phyloP scores from a whole-genome alignment of 2,113 vertebrate genomes.

The Mus pahari region DNA sequence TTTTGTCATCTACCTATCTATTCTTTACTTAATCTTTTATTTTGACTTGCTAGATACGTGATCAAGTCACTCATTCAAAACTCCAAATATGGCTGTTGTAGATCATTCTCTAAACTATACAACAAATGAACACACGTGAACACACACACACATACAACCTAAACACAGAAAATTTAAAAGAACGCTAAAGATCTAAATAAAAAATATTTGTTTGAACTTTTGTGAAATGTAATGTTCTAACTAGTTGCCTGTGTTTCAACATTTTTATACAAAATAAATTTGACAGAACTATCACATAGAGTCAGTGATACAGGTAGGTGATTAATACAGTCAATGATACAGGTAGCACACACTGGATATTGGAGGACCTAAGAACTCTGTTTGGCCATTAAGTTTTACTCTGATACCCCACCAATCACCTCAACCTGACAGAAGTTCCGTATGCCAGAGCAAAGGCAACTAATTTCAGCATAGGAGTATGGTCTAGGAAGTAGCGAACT shows the following conservation, averaged over 20 bases:
- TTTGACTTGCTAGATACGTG: not conserved
- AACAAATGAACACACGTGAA: not conserved
- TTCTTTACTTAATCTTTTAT: not conserved
- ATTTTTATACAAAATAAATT: not conserved
- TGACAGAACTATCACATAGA: not conserved
- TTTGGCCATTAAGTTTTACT: not conserved
- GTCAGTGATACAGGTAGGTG: not conserved
- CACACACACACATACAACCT: not conserved
- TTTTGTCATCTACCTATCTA: not conserved
- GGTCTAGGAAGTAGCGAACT: constrained; percentile 37
- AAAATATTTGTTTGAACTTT: constrained; percentile 22
- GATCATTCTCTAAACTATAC: not conserved
- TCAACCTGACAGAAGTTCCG: not conserved
- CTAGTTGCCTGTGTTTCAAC: not conserved
- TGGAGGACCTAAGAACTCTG: not conserved
- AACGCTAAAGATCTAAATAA: not conserved
- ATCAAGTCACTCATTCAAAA: not conserved
- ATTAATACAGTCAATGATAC: not conserved
- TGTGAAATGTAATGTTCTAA: not conserved
- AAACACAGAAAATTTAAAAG: not conserved
- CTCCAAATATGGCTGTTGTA: not conserved
- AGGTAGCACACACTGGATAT: not conserved
- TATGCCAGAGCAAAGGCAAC: not conserved
- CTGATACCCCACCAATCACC: not conserved
- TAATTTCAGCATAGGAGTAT: not conserved